A percentile compares a stretch with the other conserved stretches of the same genome.
phyloP scores from a whole-genome alignment of 1,140 invertebrate genomes.

The Cylas formicarius region DNA sequence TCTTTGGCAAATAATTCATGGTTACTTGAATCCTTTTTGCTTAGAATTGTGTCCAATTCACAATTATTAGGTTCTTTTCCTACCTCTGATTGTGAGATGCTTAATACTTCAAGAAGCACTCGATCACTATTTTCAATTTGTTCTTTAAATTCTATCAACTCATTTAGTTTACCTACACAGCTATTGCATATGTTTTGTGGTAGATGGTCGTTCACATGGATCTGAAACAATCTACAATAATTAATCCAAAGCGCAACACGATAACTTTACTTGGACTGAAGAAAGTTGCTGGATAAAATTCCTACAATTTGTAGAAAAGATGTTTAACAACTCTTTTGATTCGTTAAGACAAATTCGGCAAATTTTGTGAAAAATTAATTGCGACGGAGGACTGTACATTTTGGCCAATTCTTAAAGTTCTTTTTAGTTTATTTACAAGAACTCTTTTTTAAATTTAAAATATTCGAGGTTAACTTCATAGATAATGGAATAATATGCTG shows the following conservation, averaged over 20 bases:
- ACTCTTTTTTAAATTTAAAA: too few relatives aligned
- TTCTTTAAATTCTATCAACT: constrained; percentile 20
- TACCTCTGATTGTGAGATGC: not conserved
- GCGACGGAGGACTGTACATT: too few relatives aligned
- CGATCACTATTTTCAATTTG: constrained; percentile 14
- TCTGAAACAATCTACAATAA: constrained; percentile 11
- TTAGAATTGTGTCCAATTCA: not conserved
- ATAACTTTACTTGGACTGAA: constrained; percentile 12
- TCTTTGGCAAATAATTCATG: not conserved
- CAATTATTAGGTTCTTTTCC: not conserved
- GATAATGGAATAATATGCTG: too few relatives aligned
- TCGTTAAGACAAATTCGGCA: constrained; percentile 15
- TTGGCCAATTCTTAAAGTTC: too few relatives aligned
- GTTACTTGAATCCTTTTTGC: too few relatives aligned
- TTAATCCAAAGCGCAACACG: not conserved
- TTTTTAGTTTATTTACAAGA: too few relatives aligned
- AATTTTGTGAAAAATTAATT: constrained; percentile 14
- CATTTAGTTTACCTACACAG: constrained; percentile 15
- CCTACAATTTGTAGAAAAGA: constrained; percentile 12
- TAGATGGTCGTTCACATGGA: constrained; percentile 13
- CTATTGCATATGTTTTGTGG: constrained; percentile 20
- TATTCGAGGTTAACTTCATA: too few relatives aligned
- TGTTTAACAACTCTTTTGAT: constrained; percentile 10
- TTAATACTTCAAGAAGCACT: not conserved
- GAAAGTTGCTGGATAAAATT: constrained; percentile 11